Evolutionary conservation across 2,797 vertebrate species (phyloP).

Genomic region (Schizopygopsis malacanthus): DNA sequence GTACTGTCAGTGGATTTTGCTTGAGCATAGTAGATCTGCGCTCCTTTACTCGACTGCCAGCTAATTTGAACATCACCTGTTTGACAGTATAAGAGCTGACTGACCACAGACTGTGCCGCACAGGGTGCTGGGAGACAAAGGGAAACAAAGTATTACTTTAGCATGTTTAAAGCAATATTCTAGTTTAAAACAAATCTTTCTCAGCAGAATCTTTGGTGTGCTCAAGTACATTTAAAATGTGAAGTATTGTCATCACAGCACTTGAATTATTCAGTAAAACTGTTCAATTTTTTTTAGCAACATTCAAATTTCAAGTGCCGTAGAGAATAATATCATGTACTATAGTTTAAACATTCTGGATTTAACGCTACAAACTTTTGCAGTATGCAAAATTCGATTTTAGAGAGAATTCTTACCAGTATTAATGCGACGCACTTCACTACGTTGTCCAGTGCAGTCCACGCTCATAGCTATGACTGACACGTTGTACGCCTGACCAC

Average conservation of each 20-base stretch:
- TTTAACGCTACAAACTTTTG: not conserved
- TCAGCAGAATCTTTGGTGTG: not conserved
- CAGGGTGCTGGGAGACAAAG: conserved; percentile 47
- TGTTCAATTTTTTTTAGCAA: not conserved
- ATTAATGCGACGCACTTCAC: conserved; percentile 58
- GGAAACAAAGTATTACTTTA: not conserved
- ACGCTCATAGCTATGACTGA: conserved; percentile 67
- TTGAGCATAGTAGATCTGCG: conserved; percentile 28
- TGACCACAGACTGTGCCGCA: conserved; percentile 32
- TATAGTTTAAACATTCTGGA: not conserved
- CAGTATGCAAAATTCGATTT: not conserved
- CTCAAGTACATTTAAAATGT: not conserved
- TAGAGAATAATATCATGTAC: not conserved
- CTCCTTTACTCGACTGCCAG: conserved; percentile 36
- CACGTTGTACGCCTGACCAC: conserved; percentile 74
- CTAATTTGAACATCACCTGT: conserved; percentile 22
- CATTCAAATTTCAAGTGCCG: not conserved
- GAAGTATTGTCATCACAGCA: not conserved
- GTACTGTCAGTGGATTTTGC: not conserved
- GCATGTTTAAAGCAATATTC: not conserved
- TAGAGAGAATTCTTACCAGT: conserved; percentile 64
- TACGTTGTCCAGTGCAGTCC: conserved; percentile 67
- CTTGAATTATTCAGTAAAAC: not conserved
- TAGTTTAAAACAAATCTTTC: not conserved
- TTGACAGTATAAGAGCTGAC: conserved; percentile 36